phyloP scores from a whole-genome alignment of 1,140 invertebrate species.

The Drosophila dunni region DNA sequence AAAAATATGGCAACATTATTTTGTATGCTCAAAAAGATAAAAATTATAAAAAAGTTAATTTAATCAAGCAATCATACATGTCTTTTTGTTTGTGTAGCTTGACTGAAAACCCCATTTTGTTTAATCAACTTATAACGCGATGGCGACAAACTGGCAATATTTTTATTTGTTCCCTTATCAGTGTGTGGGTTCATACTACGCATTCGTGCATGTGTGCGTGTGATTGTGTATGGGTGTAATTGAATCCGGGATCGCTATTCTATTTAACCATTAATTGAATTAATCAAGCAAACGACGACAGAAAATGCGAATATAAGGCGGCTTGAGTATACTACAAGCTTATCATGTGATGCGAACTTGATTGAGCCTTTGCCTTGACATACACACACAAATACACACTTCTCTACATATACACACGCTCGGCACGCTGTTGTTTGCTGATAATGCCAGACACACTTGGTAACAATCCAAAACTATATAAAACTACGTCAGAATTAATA shows the following conservation, averaged over 20 bases:
- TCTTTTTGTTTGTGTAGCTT: background rate
- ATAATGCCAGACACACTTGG: constrained; percentile 40
- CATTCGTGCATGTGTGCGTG: background rate
- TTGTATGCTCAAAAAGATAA: no score
- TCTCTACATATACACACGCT: no score
- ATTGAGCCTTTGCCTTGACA: constrained; percentile 64
- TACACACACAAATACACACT: constrained; percentile 25
- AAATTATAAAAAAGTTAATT: background rate
- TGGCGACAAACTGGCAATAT: background rate
- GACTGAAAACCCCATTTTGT: constrained; percentile 6
- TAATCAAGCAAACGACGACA: constrained; percentile 59
- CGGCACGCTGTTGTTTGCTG: constrained; percentile 43
- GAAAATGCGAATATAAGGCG: constrained; percentile 6
- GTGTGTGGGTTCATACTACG: background rate
- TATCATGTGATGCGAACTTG: constrained; percentile 63
- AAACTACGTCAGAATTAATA: constrained; percentile 18
- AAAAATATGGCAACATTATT: no score
- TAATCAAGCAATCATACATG: background rate
- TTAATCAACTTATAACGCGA: constrained; percentile 1
- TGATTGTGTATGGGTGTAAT: constrained; percentile 10
- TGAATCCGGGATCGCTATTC: constrained; percentile 75
- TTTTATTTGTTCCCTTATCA: constrained; percentile 19
- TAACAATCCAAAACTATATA: constrained; percentile 46
- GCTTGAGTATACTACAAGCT: constrained; percentile 49
- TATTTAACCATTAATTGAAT: constrained; percentile 69